Evolutionary conservation across 1,140 invertebrate genomes (phyloP), one percentile per base, ranked within the genome.

Genomic region (Aphaenogaster ashmeadi): DNA sequence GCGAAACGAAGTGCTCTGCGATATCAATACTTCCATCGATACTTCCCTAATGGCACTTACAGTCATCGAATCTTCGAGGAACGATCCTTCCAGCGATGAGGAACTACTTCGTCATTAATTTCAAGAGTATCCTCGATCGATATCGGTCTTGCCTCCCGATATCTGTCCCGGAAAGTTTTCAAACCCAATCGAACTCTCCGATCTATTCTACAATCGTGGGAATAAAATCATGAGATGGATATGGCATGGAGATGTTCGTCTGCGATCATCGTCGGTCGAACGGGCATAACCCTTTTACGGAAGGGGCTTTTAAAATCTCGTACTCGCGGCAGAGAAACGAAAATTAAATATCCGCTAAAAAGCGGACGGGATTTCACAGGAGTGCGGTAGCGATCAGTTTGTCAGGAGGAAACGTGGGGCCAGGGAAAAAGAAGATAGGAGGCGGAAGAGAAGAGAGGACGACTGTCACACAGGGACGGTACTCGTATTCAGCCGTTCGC

Each of bases 291-390:
- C 11, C n/a, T 74, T 74, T 83, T 47, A 75, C 44, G 44, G 21
- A 60, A 74, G 13, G 18, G 69, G 41, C 69, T 84, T 84, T 75
- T 75, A 84, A 84, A 84, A 84, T 84, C 54, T 60, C 52, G 67
- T 72, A 72, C 67, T 27, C 80, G 54, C n/a, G n/a, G 80, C 41
- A 75, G 80, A 84, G 80, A 60, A 84, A 84, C 80, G 67, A 84
- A 84, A 84, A 84, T 84, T 84, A 84, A 84, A 75, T 84, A 84
- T 84, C 56, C 69, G 69, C 69, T 75, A 75, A 84, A 84, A 84
- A 84, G 80, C 80, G 52, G 38, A 74, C 27, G 13, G 21, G 27
- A n/a, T 74, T 83, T 74, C 80, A 47, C 80, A 60, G 54, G 44
- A 60, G 69, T 60, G 58, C 54, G 62, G 78, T 78, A 87, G 86